Conservation (phyloP, 1,140 invertebrate genomes). For the roundworm (Caenorhabditis elegans) region DNA sequence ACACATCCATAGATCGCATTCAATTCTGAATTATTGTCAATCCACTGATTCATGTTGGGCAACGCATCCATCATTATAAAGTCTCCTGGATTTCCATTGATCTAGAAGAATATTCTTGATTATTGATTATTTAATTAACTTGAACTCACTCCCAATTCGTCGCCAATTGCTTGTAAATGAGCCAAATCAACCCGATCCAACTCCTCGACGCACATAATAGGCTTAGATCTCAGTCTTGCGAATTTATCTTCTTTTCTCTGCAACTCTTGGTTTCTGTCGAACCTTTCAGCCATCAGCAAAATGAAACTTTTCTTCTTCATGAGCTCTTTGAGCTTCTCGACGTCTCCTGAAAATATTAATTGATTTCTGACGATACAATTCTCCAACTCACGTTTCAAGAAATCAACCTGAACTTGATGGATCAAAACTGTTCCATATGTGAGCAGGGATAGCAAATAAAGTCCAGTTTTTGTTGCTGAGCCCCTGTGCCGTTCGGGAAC, state of each 20-base stretch:
- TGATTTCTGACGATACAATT: no score
- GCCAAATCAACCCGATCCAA: not conserved
- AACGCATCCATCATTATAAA: not conserved
- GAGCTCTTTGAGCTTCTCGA: not conserved
- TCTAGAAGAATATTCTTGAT: not conserved
- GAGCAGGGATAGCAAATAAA: not conserved
- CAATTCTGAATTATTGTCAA: not conserved
- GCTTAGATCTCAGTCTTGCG: not conserved
- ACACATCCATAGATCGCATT: not conserved
- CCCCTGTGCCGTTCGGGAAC: not conserved
- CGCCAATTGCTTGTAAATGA: not conserved
- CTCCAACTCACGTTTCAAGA: not conserved
- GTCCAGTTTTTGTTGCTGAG: not conserved
- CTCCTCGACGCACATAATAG: not conserved
- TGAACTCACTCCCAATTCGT: not conserved
- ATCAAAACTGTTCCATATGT: not conserved
- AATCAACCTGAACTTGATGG: not conserved
- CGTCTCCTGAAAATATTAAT: not conserved
- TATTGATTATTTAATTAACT: no score
- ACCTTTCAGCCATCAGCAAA: not conserved
- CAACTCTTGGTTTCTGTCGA: not conserved
- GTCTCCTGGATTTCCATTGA: not conserved
- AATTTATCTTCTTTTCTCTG: not conserved
- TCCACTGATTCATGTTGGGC: not conserved
- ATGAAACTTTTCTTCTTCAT: conserved; percentile 4